A percentile compares a stretch with the other conserved stretches of the same genome.
Conservation (phyloP, 2,797 vertebrate genomes). For the Valencia hispanica region DNA sequence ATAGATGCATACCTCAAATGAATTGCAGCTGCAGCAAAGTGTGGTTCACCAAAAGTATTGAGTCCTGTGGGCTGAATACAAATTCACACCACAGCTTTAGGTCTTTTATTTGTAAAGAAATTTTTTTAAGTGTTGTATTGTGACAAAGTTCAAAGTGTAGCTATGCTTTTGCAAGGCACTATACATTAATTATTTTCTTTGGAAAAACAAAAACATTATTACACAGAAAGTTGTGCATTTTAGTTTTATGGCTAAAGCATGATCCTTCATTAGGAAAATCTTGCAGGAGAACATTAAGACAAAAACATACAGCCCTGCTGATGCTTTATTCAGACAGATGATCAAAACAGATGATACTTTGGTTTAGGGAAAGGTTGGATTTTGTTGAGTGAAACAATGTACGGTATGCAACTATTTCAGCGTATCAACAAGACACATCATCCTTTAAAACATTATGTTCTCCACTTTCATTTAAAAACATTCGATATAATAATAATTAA, state of each 20-base stretch:
- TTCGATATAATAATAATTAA: conserved; percentile 10
- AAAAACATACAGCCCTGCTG: conserved; percentile 9
- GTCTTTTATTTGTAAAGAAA: neutral
- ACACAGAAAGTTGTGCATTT: neutral
- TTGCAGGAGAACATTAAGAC: neutral
- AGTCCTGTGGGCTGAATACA: neutral
- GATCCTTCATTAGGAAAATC: conserved; percentile 1
- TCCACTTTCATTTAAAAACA: conserved; percentile 20
- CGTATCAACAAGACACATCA: neutral
- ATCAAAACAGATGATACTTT: conserved; percentile 45
- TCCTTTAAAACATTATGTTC: neutral
- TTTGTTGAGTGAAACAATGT: conserved; percentile 37
- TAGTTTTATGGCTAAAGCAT: conserved; percentile 9
- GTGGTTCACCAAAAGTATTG: neutral
- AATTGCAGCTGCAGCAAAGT: neutral
- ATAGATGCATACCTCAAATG: neutral
- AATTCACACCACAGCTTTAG: neutral
- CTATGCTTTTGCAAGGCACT: conserved; percentile 4
- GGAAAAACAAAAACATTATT: neutral
- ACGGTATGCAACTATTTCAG: conserved; percentile 29
- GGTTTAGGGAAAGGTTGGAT: conserved; percentile 20
- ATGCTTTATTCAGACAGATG: conserved; percentile 33
- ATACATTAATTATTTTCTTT: neutral
- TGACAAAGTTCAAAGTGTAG: neutral
- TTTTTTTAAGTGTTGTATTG: neutral